These are phyloP conservation scores for Microchirus variegatus DNA, from an alignment of 2,797 vertebrate species.

Conservation along the genomic window DNA sequence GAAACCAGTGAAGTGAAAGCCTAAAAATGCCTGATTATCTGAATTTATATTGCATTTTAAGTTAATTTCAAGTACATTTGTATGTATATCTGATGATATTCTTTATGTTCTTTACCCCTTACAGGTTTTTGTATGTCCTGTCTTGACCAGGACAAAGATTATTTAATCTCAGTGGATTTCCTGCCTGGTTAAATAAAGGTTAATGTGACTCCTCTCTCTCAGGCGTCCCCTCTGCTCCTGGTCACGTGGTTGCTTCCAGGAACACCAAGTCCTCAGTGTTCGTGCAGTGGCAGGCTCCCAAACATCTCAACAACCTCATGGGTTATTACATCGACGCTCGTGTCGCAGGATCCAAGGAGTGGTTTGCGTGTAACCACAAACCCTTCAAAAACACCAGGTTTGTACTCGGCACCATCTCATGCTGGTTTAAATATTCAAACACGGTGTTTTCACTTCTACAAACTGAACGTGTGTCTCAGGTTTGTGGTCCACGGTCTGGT, in stretches of 20 bases:
- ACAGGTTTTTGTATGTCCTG: no score
- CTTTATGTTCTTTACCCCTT: no score
- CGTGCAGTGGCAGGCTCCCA: conserved; percentile 92
- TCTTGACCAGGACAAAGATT: no score
- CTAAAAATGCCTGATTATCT: no score
- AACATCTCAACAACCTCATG: conserved; percentile 84
- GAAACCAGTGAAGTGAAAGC: no score
- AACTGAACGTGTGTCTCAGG: conserved; percentile 68
- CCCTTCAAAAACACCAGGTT: conserved; percentile 92
- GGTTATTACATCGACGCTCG: conserved; percentile 95
- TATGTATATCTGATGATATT: no score
- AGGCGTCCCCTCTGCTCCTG: conserved; percentile 91
- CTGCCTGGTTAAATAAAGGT: no score
- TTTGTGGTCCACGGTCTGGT: conserved; percentile 93
- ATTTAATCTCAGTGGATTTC: no score
- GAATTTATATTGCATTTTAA: no score
- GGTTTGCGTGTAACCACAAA: conserved; percentile 94
- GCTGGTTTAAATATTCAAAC: no score
- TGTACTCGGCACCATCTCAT: not conserved
- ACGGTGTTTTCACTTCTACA: no score
- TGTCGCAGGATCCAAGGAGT: conserved; percentile 85
- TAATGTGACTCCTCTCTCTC: not conserved
- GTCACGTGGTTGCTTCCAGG: conserved; percentile 86
- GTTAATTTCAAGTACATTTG: no score
- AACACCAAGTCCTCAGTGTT: conserved; percentile 94